phyloP scores from a whole-genome alignment of 2,888 invertebrate genomes.

The Ormyrus pomaceus region DNA sequence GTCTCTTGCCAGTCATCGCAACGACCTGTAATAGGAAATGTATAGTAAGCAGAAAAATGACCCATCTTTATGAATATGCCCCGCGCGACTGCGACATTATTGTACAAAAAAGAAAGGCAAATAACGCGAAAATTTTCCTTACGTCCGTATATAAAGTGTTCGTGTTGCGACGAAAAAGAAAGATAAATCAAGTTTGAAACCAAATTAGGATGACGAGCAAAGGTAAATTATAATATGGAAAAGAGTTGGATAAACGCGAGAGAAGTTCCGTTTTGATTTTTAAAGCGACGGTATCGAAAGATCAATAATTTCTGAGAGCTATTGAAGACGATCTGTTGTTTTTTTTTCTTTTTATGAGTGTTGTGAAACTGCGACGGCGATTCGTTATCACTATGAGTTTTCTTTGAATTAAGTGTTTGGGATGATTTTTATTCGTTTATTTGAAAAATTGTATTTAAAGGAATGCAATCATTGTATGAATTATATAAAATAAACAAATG shows the following conservation, averaged over 20 bases:
- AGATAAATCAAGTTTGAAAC: neutral
- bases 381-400: neutral
- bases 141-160: neutral
- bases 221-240: neutral
- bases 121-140: neutral
- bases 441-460: slow-evolving; percentile 15
- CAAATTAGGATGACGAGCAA: neutral
- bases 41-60: slow-evolving; percentile 30
- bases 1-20: neutral
- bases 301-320: neutral
- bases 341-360: neutral
- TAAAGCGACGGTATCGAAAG: slow-evolving; percentile 14
- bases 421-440: neutral
- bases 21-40: slow-evolving; percentile 49
- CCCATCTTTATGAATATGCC: neutral
- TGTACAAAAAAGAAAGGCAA: neutral
- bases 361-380: neutral
- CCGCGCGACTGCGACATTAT: neutral
- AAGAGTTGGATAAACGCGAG: slow-evolving; percentile 12
- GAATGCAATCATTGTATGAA: slow-evolving; percentile 26
- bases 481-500: slow-evolving; percentile 33
- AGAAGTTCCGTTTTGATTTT: neutral
- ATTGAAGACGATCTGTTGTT: neutral
- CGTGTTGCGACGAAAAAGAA: slow-evolving; percentile 1
- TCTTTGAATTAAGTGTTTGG: neutral